Evolutionary conservation across 2,888 invertebrate genomes (phyloP).

Genomic region (Zootermopsis nevadensis): DNA sequence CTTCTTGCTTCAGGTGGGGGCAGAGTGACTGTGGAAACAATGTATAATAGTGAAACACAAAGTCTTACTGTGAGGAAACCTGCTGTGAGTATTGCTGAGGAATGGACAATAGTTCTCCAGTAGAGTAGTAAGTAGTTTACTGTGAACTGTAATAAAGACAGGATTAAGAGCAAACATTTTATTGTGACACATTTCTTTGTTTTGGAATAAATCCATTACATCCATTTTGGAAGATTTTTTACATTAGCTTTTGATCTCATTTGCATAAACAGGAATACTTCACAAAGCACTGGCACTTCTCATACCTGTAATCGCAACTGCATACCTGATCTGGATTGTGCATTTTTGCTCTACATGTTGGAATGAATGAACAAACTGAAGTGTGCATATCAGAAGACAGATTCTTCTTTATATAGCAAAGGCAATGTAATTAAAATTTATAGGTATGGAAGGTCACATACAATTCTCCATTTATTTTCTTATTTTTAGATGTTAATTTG

Average conservation of each 20-base stretch:
- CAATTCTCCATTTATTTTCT: too few relatives aligned
- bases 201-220: neutral
- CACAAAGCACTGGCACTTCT: neutral
- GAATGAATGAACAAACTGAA: too few relatives aligned
- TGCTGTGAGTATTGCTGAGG: constrained; percentile 80
- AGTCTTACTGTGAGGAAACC: constrained; percentile 87
- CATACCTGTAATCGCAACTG: neutral
- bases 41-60: constrained; percentile 73
- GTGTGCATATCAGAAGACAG: too few relatives aligned
- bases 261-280: neutral
- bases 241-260: neutral
- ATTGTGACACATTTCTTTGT: neutral
- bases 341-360: too few relatives aligned
- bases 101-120: constrained; percentile 73
- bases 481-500: too few relatives aligned
- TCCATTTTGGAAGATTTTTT: neutral
- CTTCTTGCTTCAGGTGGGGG: constrained; percentile 66
- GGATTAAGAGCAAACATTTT: neutral
- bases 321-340: too few relatives aligned
- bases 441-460: too few relatives aligned
- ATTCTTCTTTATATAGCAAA: too few relatives aligned
- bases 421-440: too few relatives aligned
- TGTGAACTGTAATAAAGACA: neutral
- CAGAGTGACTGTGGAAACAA: constrained; percentile 72
- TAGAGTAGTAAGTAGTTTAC: constrained; percentile 31